These are phyloP conservation scores for Venustoraphidia nigricollis DNA, from an alignment of 2,888 invertebrate species.

Conservation along the genomic window DNA sequence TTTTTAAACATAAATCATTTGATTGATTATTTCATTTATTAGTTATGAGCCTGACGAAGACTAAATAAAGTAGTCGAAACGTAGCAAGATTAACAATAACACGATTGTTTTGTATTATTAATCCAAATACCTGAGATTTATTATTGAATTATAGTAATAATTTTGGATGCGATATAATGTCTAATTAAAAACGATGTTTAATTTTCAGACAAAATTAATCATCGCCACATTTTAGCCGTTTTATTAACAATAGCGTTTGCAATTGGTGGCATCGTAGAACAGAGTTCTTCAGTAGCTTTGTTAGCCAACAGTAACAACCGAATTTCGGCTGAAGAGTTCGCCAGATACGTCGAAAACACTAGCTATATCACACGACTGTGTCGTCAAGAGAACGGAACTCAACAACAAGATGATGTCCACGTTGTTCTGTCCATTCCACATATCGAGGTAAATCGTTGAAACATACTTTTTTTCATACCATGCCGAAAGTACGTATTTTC, in stretches of 20 bases:
- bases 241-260: conserved; percentile 37
- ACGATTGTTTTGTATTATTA: too few relatives aligned
- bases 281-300: conserved; percentile 37
- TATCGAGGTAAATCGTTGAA: conserved; percentile 22
- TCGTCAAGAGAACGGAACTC: conserved; percentile 15
- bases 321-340: conserved; percentile 29
- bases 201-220: conserved; percentile 26
- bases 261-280: conserved; percentile 38
- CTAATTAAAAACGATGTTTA: background rate
- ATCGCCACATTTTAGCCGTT: conserved; percentile 32
- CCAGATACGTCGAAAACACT: conserved; percentile 31
- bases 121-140: too few relatives aligned
- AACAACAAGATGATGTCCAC: conserved; percentile 19
- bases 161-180: too few relatives aligned
- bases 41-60: too few relatives aligned
- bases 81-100: too few relatives aligned
- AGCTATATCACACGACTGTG: conserved; percentile 30
- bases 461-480: too few relatives aligned
- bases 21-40: too few relatives aligned
- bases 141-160: too few relatives aligned
- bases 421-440: conserved; percentile 28
- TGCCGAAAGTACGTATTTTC: background rate
- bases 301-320: conserved; percentile 30
- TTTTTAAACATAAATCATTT: too few relatives aligned
- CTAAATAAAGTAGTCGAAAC: too few relatives aligned